Conservation (phyloP, 1,140 invertebrate genomes). For the Plectrocnemia conspersa region DNA sequence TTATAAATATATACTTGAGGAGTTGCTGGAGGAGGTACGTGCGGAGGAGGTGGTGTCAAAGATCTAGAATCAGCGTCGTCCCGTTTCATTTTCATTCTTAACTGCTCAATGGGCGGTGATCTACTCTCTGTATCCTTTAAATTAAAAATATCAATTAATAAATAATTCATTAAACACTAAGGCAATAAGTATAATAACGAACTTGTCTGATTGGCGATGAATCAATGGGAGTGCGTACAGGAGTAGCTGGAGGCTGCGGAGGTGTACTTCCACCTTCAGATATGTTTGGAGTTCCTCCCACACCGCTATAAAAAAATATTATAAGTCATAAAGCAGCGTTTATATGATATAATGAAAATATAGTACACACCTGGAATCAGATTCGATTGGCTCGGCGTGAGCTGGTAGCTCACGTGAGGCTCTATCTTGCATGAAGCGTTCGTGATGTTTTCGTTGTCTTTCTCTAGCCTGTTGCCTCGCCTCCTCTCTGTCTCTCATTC, state of each 20-base stretch:
- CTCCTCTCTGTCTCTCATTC: slow-evolving; percentile 51
- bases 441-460: slow-evolving; percentile 40
- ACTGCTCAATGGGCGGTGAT: slow-evolving; percentile 23
- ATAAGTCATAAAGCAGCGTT: not conserved
- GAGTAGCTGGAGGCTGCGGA: slow-evolving; percentile 24
- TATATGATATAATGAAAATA: not conserved
- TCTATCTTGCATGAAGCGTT: slow-evolving; percentile 49
- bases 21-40: slow-evolving; percentile 20
- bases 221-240: slow-evolving; percentile 15
- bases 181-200: slow-evolving; percentile 6
- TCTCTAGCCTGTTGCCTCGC: slow-evolving; percentile 45
- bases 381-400: slow-evolving; percentile 64
- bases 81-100: slow-evolving; percentile 17
- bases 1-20: slow-evolving; percentile 21
- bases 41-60: slow-evolving; percentile 29
- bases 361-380: slow-evolving; percentile 49
- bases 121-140: slow-evolving; percentile 25
- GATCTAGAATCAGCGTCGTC: slow-evolving; percentile 27
- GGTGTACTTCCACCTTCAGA: slow-evolving; percentile 32
- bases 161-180: slow-evolving; percentile 7
- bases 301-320: slow-evolving; percentile 21
- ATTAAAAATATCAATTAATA: not conserved
- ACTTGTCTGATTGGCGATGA: slow-evolving; percentile 28
- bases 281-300: slow-evolving; percentile 25
- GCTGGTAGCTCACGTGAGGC: slow-evolving; percentile 55